These are phyloP conservation scores for Diadumene lineata DNA, from an alignment of 92 coral and sea anemone species.

Conservation along the genomic window DNA sequence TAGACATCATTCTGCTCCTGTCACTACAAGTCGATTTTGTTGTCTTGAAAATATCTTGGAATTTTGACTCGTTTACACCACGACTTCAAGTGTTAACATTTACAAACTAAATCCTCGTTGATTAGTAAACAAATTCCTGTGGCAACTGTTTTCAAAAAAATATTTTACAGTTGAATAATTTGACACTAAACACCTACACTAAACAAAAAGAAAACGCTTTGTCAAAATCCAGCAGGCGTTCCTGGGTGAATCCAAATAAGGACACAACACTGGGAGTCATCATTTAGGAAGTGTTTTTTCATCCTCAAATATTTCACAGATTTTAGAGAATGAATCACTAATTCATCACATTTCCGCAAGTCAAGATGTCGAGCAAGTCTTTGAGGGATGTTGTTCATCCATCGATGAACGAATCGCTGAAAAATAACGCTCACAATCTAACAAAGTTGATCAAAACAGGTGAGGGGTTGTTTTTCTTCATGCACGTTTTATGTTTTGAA, in stretches of 20 bases:
- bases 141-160: neutral
- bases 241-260: constrained; percentile 13
- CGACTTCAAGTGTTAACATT: neutral
- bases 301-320: neutral
- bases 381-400: constrained; percentile 82
- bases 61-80: neutral
- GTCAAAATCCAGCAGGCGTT: constrained; percentile 30
- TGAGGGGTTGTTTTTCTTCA: constrained; percentile 11
- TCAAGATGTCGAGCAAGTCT: constrained; percentile 26
- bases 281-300: neutral
- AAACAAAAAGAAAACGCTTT: neutral
- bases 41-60: neutral
- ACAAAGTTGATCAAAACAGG: constrained; percentile 91
- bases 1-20: too few species aligned
- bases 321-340: constrained; percentile 12
- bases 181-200: neutral
- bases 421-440: constrained; percentile 67
- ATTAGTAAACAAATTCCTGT: neutral
- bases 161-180: neutral
- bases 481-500: neutral
- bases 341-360: constrained; percentile 8
- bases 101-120: neutral
- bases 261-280: neutral
- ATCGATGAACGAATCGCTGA: constrained; percentile 73
- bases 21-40: too few species aligned